Percentiles rank a stretch among this genome's conserved stretches.
Evolutionary conservation across 92 coral and sea anemone species (phyloP).

Genomic region (Epizoanthus illoricatus): DNA sequence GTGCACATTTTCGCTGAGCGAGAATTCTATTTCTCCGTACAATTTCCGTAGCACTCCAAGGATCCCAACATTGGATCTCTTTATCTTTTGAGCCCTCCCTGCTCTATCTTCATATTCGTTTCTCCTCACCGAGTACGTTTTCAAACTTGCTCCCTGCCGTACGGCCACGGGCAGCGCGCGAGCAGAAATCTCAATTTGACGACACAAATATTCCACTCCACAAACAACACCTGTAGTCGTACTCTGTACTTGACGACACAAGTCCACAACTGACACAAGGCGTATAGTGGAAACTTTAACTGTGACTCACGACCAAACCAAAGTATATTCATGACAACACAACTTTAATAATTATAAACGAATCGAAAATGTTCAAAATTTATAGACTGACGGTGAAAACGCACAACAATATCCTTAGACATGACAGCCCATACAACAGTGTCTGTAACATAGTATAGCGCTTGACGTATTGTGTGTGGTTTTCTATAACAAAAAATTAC

Average conservation of each 20-base stretch:
- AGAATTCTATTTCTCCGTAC: constrained; percentile 11
- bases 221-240: not conserved
- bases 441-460: too few species aligned
- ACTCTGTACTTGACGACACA: not conserved
- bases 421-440: too few species aligned
- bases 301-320: constrained; percentile 9
- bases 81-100: constrained; percentile 34
- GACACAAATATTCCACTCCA: constrained; percentile 8
- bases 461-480: too few species aligned
- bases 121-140: constrained; percentile 32
- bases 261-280: not conserved
- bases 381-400: too few species aligned
- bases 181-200: constrained; percentile 29
- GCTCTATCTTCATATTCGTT: constrained; percentile 35
- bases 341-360: too few species aligned
- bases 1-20: constrained; percentile 13
- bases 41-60: constrained; percentile 18
- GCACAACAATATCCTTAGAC: too few species aligned
- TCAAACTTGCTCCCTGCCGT: constrained; percentile 43
- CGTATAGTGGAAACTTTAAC: constrained; percentile 21
- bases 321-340: not conserved
- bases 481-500: too few species aligned
- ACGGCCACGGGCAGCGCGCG: constrained; percentile 32
- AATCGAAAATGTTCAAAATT: too few species aligned
- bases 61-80: constrained; percentile 40